Base-by-base conservation (phyloP, 2,888 invertebrate genomes). In the Drosophila birchii region DNA sequence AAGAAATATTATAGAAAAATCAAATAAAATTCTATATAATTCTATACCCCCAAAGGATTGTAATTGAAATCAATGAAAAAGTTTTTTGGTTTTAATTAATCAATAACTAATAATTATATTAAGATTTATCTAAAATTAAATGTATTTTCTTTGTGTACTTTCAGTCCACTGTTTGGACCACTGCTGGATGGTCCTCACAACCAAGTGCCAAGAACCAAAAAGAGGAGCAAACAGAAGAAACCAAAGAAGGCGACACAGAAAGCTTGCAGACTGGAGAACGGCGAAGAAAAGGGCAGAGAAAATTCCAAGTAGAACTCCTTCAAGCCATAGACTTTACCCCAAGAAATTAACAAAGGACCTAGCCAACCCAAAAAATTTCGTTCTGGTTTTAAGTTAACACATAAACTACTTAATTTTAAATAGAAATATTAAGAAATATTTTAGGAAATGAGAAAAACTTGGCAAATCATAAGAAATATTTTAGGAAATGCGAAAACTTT, bases 191-290 rank as follows among this genome's bases (percentile, higher is more conserved):
- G 34, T 59, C 58, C 64, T 77, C 45, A 58, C 75, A 75, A 34
- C 63, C 44, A 79, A 79, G 77, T 79, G 79, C 63, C 74, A 69
- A 68, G 57, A 41, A 41, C 14, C 44, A 23, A 23, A 20, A n/a
- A n/a, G n/a, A n/a, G n/a, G 3, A 9, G 34, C 57, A 57, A 57
- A 57, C 45, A 57, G 44, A 44, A 29, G n/a, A 44, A 29, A 26
- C 18, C 20, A 11, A 36, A 36, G 53, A 53, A 53, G 14, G 55
- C 55, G 55, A 39, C 56, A 57, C 32, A 44, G 16, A 57, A 57
- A 51, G 20, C 51, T 51, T 51, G 51, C 51, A 36, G 51, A 51
- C 51, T 23, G 51, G 0, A 51, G 51, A 51, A 5, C 9, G 8
- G 2, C 32, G 49, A 49, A 14, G 1, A 18, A 14, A 51, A 20